phyloP scores from a whole-genome alignment of 2,113 vertebrate genomes.

The Seriola aureovittata region DNA sequence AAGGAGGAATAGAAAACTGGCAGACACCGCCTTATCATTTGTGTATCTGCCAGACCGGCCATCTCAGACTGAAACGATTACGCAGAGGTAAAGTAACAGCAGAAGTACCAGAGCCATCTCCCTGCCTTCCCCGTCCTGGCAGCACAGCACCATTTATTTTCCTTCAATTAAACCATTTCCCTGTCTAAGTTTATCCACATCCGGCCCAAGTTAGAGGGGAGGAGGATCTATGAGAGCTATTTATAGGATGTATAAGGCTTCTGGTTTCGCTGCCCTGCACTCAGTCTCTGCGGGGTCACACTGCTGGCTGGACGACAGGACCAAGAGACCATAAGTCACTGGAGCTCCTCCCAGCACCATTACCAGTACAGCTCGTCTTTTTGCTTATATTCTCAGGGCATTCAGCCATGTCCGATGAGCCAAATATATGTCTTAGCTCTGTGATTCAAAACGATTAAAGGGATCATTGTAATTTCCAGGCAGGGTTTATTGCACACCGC shows the following conservation, averaged over 20 bases:
- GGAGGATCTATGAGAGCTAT: conserved; percentile 74
- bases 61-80: neutral
- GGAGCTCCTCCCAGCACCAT: neutral
- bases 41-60: no score
- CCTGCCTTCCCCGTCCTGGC: neutral
- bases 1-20: neutral
- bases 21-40: neutral
- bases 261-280: conserved; percentile 60
- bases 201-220: conserved; percentile 6
- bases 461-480: neutral
- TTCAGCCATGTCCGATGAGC: neutral
- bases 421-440: conserved; percentile 2
- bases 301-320: neutral
- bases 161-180: conserved; percentile 59
- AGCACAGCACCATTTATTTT: conserved; percentile 39
- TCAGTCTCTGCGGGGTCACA: conserved; percentile 19
- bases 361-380: neutral
- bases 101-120: conserved; percentile 4
- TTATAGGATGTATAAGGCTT: conserved; percentile 71
- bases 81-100: neutral
- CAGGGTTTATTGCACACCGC: conserved; percentile 4
- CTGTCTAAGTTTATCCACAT: conserved; percentile 60
- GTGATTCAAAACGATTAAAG: conserved; percentile 8
- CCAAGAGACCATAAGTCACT: conserved; percentile 27
- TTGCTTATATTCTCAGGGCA: neutral